Evolutionary conservation across 2,888 invertebrate species (phyloP).

Genomic region (Hartigia nigra): DNA sequence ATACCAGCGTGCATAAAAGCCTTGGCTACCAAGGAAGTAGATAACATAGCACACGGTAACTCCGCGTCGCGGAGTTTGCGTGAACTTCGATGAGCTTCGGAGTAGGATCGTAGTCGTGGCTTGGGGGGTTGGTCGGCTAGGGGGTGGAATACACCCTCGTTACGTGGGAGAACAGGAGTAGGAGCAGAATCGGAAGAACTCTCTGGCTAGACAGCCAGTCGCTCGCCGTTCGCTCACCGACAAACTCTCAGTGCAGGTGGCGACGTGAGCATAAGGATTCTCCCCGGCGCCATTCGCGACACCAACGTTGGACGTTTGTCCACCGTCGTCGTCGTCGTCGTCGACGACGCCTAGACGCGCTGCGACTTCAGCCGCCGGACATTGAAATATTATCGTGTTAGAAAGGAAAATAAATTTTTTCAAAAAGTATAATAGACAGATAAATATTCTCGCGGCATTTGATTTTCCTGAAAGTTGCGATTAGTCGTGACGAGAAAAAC

Average conservation of each 20-base stretch:
- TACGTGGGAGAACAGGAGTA: slow-evolving; percentile 22
- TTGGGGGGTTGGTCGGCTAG: slow-evolving; percentile 42
- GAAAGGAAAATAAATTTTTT: neutral
- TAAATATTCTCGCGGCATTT: neutral
- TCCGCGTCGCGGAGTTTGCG: slow-evolving; percentile 19
- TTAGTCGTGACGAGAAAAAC: neutral
- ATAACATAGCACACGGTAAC: slow-evolving; percentile 10
- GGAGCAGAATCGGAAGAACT: slow-evolving; percentile 18
- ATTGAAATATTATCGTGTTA: neutral
- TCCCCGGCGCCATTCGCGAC: neutral
- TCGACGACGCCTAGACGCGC: slow-evolving; percentile 3
- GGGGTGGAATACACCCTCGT: slow-evolving; percentile 22
- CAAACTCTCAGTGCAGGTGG: slow-evolving; percentile 32
- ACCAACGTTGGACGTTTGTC: neutral
- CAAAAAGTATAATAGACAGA: neutral
- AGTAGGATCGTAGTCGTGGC: slow-evolving; percentile 26
- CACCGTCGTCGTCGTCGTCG: slow-evolving; percentile 1
- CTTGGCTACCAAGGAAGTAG: slow-evolving; percentile 5
- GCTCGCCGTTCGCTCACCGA: slow-evolving; percentile 63
- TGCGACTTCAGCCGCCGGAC: neutral
- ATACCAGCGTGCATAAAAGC: neutral
- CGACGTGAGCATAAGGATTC: slow-evolving; percentile 18
- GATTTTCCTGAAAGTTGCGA: neutral
- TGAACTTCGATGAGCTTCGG: slow-evolving; percentile 20
- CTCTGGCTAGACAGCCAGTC: slow-evolving; percentile 56